Percentiles rank a stretch among this genome's conserved stretches.
Conservation (phyloP, 2,797 vertebrate species). For the Poecilia wingei region DNA sequence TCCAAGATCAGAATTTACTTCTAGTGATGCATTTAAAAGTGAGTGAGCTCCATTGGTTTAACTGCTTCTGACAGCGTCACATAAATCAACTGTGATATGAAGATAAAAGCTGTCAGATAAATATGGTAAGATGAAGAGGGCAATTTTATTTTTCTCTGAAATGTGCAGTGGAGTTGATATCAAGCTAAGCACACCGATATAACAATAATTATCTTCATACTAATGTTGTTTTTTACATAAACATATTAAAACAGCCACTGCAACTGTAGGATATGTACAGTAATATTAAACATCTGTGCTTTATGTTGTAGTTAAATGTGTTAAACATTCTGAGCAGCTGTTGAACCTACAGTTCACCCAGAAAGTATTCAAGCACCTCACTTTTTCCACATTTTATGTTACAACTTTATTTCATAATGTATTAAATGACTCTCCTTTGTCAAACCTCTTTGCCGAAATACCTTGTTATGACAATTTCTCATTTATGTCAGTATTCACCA, state of each 20-base stretch:
- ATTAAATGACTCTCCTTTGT: too few species aligned
- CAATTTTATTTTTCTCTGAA: background rate
- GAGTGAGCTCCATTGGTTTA: constrained; percentile 46
- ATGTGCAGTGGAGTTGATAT: background rate
- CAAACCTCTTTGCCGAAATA: too few species aligned
- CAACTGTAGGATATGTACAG: background rate
- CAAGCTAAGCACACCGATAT: background rate
- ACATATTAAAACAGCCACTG: background rate
- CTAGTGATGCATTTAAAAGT: constrained; percentile 55
- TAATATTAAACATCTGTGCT: background rate
- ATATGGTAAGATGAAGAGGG: background rate
- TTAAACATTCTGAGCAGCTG: too few species aligned
- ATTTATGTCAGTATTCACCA: too few species aligned
- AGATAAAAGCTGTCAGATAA: background rate
- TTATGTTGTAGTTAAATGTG: too few species aligned
- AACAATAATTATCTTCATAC: background rate
- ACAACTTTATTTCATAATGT: too few species aligned
- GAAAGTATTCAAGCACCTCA: too few species aligned
- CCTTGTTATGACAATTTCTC: too few species aligned
- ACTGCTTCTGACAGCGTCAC: constrained; percentile 52
- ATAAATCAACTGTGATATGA: constrained; percentile 61
- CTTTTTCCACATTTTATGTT: too few species aligned
- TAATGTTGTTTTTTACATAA: background rate
- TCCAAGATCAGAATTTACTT: constrained; percentile 35
- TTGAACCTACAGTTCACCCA: too few species aligned